These are phyloP conservation scores for Andrena fulva DNA, from an alignment of 2,888 invertebrate species.

Conservation along the genomic window DNA sequence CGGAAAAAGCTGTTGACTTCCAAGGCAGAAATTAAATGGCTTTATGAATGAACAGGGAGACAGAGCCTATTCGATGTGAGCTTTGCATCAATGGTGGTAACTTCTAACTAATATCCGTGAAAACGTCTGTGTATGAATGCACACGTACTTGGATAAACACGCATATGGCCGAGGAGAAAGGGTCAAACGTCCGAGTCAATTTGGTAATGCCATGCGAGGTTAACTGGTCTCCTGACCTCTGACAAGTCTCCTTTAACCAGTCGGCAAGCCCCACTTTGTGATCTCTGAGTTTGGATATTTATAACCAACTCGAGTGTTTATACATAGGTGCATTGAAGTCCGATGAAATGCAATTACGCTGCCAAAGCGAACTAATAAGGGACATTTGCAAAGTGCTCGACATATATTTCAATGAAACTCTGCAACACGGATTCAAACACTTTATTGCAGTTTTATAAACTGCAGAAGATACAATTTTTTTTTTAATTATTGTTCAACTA, in stretches of 20 bases:
- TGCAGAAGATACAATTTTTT: too few species aligned
- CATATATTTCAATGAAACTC: not conserved
- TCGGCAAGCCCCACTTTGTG: constrained; percentile 70
- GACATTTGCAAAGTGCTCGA: not conserved
- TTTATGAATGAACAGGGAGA: constrained; percentile 74
- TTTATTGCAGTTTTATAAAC: too few species aligned
- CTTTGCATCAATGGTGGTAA: constrained; percentile 43
- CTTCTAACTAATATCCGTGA: constrained; percentile 28
- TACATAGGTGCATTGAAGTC: not conserved
- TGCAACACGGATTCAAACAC: not conserved
- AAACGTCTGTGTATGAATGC: not conserved
- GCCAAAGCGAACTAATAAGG: not conserved
- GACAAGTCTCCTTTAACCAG: constrained; percentile 66
- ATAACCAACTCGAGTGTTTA: constrained; percentile 9
- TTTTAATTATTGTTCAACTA: too few species aligned
- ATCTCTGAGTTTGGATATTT: constrained; percentile 56
- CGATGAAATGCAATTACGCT: not conserved
- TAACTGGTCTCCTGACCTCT: constrained; percentile 80
- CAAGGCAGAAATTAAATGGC: constrained; percentile 76
- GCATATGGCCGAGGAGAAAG: constrained; percentile 62
- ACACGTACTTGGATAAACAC: constrained; percentile 21
- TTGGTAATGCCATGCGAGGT: constrained; percentile 80
- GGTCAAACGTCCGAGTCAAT: constrained; percentile 82
- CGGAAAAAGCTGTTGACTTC: constrained; percentile 80
- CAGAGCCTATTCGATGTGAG: constrained; percentile 34